Evolutionary conservation across 2,113 vertebrate species (phyloP), one percentile per base, ranked within the genome.

Genomic region (Lophius piscatorius): DNA sequence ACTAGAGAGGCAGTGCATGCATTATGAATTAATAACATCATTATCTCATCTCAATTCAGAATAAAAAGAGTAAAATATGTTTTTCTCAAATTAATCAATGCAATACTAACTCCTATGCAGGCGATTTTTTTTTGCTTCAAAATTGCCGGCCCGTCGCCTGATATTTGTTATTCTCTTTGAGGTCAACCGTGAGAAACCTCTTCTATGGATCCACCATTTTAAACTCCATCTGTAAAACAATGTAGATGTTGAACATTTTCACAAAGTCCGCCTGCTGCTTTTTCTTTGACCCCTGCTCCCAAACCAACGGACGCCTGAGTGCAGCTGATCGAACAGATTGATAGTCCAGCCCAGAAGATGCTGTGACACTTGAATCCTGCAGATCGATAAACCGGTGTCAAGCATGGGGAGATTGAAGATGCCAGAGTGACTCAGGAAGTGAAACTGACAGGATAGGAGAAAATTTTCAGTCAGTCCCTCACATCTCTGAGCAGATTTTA

Each of bases 381-480:
- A 24, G 61, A 62, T 82, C 70, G 38, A 78, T 80, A 46, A 18
- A 14, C 58, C 17, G 54, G n/a, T 45, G 34, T 65, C 34, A 35
- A 23, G 36, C 33, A 11, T 3, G 4, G 10, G 1, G 8, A 47
- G 40, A n/a, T 51, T 41, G 41, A 28, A 51, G 14, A 10, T 46
- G 4, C 26, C 26, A 5, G 26, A 5, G 4, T 28, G n/a, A n/a
- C n/a, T n/a, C n/a, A n/a, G n/a, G n/a, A n/a, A n/a, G n/a, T n/a
- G n/a, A n/a, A n/a, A n/a, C n/a, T n/a, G n/a, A n/a, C n/a, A n/a
- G n/a, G n/a, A n/a, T n/a, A n/a, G n/a, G n/a, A n/a, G n/a, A n/a
- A n/a, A n/a, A n/a, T n/a, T n/a, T n/a, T n/a, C n/a, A n/a, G n/a
- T n/a, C n/a, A n/a, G n/a, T n/a, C n/a, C n/a, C n/a, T n/a, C n/a